phyloP scores from a whole-genome alignment of 2,888 invertebrate species.

The Auanema freiburgensis region DNA sequence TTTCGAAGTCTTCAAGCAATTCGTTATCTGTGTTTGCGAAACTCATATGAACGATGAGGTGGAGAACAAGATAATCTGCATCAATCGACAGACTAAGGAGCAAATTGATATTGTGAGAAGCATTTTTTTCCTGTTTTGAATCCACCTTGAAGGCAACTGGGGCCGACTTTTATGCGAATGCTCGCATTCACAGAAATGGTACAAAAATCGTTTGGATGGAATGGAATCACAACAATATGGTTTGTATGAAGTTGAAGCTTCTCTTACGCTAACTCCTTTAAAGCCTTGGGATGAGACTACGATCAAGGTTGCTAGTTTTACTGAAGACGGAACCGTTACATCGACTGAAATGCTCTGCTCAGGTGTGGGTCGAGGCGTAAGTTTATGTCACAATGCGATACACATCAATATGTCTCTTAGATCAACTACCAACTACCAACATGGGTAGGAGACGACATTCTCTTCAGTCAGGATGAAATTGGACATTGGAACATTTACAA shows the following conservation, averaged over 20 bases:
- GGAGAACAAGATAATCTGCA: slow-evolving; percentile 34
- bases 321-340: slow-evolving; percentile 52
- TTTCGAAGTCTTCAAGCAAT: slow-evolving; percentile 22
- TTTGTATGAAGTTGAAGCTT: slow-evolving; percentile 30
- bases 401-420: slow-evolving; percentile 1
- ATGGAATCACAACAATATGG: slow-evolving; percentile 68
- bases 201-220: slow-evolving; percentile 66
- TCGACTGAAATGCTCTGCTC: slow-evolving; percentile 23
- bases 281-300: slow-evolving; percentile 68
- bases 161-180: slow-evolving; percentile 67
- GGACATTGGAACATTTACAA: slow-evolving; percentile 67
- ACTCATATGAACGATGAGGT: slow-evolving; percentile 20
- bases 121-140: not conserved
- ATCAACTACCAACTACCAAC: slow-evolving; percentile 64
- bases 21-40: slow-evolving; percentile 37
- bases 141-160: slow-evolving; percentile 53
- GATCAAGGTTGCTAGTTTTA: slow-evolving; percentile 61
- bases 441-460: slow-evolving; percentile 64
- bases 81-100: slow-evolving; percentile 30
- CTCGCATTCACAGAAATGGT: slow-evolving; percentile 66
- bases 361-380: slow-evolving; percentile 30
- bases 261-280: slow-evolving; percentile 16
- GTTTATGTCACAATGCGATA: not conserved
- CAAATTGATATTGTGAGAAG: slow-evolving; percentile 29
- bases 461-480: slow-evolving; percentile 65